A percentile compares a stretch with the other conserved stretches of the same genome.
Conservation (phyloP, 2,888 invertebrate genomes). For the Drosophila flavopinicola region DNA sequence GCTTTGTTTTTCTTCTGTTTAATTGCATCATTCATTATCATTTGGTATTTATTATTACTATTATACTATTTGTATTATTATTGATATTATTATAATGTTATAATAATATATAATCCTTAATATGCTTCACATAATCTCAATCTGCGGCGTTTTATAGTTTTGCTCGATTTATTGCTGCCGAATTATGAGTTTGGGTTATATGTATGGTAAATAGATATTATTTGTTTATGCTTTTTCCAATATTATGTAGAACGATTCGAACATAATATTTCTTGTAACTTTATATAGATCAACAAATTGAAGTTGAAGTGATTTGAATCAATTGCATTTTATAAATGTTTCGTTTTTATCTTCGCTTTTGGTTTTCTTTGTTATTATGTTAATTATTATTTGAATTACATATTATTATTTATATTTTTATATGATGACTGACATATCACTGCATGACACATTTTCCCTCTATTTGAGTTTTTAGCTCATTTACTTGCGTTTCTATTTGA, state of each 20-base stretch:
- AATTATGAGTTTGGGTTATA: conserved; percentile 37
- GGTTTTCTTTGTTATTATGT: conserved; percentile 10
- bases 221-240: conserved; percentile 36
- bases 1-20: conserved; percentile 31
- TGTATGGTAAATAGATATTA: conserved; percentile 38
- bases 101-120: conserved; percentile 36
- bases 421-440: conserved; percentile 88
- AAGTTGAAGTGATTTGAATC: conserved; percentile 59
- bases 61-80: conserved; percentile 38
- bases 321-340: conserved; percentile 57
- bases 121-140: conserved; percentile 34
- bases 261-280: conserved; percentile 47
- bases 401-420: conserved; percentile 49
- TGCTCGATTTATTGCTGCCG: conserved; percentile 58
- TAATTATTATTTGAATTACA: conserved; percentile 40
- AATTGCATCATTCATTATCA: conserved; percentile 25
- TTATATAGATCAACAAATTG: conserved; percentile 65
- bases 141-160: conserved; percentile 39
- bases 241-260: conserved; percentile 48
- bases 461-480: conserved; percentile 97
- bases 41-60: conserved; percentile 34
- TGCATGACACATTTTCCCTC: conserved; percentile 98
- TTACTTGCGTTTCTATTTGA: conserved; percentile 98
- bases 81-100: conserved; percentile 36
- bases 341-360: conserved; percentile 32